These are phyloP conservation scores for Vulpes ferrilata DNA, from an alignment of 2,113 vertebrate genomes.

Conservation along the genomic window DNA sequence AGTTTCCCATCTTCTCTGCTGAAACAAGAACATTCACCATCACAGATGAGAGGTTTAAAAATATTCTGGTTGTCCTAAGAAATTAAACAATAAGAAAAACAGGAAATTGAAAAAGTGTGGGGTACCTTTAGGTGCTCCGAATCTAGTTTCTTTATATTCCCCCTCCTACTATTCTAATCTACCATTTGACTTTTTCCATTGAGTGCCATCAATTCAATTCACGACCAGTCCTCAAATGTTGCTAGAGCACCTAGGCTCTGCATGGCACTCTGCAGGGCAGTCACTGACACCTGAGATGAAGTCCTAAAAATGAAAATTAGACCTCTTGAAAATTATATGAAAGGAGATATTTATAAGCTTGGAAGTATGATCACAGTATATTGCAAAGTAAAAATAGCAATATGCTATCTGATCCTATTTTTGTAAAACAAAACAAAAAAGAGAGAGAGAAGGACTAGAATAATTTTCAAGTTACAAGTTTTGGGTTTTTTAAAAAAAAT, in stretches of 20 bases:
- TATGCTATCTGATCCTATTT: background rate
- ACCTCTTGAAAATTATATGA: background rate
- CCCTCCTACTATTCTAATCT: background rate
- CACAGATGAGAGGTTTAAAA: background rate
- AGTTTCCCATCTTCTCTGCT: background rate
- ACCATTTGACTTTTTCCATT: background rate
- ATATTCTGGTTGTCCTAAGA: background rate
- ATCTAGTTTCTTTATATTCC: background rate
- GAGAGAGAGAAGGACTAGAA: background rate
- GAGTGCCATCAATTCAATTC: background rate
- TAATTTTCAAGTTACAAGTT: conserved; percentile 6
- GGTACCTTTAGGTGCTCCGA: background rate
- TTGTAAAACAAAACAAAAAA: background rate
- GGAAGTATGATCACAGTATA: background rate
- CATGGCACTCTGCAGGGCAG: background rate
- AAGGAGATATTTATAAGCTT: background rate
- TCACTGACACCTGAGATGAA: background rate
- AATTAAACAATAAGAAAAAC: background rate
- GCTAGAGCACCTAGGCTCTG: too few species aligned
- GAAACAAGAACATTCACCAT: background rate
- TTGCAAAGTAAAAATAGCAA: background rate
- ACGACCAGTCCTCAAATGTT: background rate
- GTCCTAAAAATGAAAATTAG: background rate
- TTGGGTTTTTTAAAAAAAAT: background rate
- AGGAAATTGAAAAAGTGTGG: background rate